Evolutionary conservation across 2,888 invertebrate species (phyloP), one percentile per base, ranked within the genome.

Genomic region (Lydus trimaculatus): DNA sequence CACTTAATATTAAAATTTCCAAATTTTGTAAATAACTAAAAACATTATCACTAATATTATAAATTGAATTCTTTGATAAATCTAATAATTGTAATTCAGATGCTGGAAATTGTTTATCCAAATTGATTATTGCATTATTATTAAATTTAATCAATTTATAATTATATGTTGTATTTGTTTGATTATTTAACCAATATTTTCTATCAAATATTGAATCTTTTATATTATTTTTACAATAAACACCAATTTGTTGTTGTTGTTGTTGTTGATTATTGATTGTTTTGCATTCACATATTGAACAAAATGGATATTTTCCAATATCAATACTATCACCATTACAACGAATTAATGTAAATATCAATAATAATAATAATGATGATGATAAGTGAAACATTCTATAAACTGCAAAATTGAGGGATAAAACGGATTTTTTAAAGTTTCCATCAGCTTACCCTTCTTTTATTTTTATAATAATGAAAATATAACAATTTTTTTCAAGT

Each of bases 11-110:
- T 59, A 95, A 79, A 2, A 87, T 88, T 0, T 85, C 85, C 81
- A 95, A 86, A 59, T 89, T 86, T 59, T 88, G 88, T 9, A 94
- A 82, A 69, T 90, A 87, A 68, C 85, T 86, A 80, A 95, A 95
- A 20, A 91, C 90, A 0, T 85, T 87, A 15, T 87, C 83, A 7
- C 88, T 89, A 61, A 95, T 91, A 9, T 79, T 81, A 5, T 84
- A 86, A n/a, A 95, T 92, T 58, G 85, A 85, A 82, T 92, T 93
- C 63, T 87, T 81, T 0, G 89, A 88, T 7, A 94, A 85, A 76
- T 91, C 90, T 31, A 94, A 80, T 31, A 87, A 86, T 63, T 86
- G 84, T 0, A 92, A 74, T 28, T 82, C 84, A 70, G 80, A 85
- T 0, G 85, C 81, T 0, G 91, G 90, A 15, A 94, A 87, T 43